Conservation (phyloP, 2,113 vertebrate species). For the Pogona vitticeps region DNA sequence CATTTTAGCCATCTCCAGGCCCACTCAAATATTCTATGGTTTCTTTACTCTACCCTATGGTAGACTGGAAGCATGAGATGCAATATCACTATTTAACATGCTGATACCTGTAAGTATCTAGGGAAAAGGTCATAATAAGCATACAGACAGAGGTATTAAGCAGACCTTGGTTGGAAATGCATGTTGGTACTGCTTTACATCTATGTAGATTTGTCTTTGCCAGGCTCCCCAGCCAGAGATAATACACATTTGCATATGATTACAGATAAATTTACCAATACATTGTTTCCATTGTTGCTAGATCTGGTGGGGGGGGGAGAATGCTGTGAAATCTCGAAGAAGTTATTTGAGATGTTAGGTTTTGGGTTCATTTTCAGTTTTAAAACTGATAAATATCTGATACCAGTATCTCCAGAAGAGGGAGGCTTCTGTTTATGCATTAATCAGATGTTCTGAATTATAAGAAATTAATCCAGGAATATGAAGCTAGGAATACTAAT, state of each 20-base stretch:
- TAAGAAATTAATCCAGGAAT: not conserved
- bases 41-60: not conserved
- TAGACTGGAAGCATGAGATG: not conserved
- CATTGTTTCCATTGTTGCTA: conserved; percentile 55
- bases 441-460: conserved; percentile 11
- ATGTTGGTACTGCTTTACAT: conserved; percentile 41
- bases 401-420: conserved; percentile 16
- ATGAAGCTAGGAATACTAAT: not conserved
- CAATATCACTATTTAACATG: not conserved
- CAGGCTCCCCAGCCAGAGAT: conserved; percentile 51
- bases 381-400: conserved; percentile 52
- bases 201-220: conserved; percentile 55
- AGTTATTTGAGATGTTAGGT: conserved; percentile 38
- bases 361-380: conserved; percentile 43
- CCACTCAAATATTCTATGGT: not conserved
- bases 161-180: not conserved
- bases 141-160: not conserved
- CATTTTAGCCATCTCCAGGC: not conserved
- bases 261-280: conserved; percentile 62
- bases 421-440: conserved; percentile 33
- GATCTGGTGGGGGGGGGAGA: no score
- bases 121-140: not conserved
- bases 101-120: not conserved
- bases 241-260: conserved; percentile 55
- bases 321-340: conserved; percentile 13